Conservation (phyloP, 2,797 vertebrate species). For the Halcyon chelicuti region DNA sequence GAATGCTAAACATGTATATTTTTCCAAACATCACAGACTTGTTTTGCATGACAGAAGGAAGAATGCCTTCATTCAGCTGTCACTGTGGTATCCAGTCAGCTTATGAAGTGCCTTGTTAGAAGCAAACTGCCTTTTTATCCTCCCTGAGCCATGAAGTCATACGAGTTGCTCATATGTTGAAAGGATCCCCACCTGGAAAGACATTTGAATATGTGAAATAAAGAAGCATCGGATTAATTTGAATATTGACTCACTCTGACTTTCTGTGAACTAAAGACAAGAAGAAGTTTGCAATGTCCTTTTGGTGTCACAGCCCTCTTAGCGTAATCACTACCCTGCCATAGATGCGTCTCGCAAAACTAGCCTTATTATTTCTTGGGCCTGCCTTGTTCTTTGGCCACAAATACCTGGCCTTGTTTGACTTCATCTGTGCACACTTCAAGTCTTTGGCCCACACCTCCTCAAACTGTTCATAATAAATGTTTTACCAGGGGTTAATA, state of each 20-base stretch:
- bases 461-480: not conserved
- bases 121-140: slow-evolving; percentile 26
- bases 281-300: not conserved
- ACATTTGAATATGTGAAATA: slow-evolving; percentile 20
- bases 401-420: not conserved
- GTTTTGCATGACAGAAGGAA: not conserved
- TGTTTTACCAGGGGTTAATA: not conserved
- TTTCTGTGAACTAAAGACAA: not conserved
- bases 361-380: not conserved
- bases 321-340: not conserved
- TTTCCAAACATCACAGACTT: not conserved
- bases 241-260: slow-evolving; percentile 14
- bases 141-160: slow-evolving; percentile 13
- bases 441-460: not conserved
- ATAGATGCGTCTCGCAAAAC: not conserved
- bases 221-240: slow-evolving; percentile 14
- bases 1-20: not conserved
- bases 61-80: not conserved
- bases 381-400: not conserved
- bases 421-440: not conserved
- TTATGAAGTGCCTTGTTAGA: slow-evolving; percentile 6
- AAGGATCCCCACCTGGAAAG: slow-evolving; percentile 32
- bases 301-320: not conserved
- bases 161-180: slow-evolving; percentile 30
- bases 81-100: not conserved